These are phyloP conservation scores for Sitodiplosis mosellana DNA, from an alignment of 1,140 invertebrate species.

Conservation along the genomic window DNA sequence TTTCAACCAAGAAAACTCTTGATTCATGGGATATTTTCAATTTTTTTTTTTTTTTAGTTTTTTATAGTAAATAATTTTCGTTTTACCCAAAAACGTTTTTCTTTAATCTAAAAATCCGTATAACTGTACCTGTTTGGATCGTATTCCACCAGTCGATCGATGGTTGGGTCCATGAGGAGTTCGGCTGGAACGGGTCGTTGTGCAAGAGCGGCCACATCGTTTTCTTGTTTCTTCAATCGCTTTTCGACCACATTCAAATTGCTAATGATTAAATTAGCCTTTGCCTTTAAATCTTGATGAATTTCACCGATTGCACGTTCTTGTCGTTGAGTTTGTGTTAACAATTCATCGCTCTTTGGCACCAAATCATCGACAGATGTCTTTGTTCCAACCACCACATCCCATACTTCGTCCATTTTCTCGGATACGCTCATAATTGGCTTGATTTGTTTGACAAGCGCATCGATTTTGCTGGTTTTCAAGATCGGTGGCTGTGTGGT, in stretches of 20 bases:
- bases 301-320: conserved; percentile 74
- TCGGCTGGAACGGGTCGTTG: conserved; percentile 52
- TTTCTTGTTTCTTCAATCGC: conserved; percentile 61
- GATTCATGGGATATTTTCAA: no score
- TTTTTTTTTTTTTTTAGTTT: no score
- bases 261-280: conserved; percentile 72
- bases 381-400: conserved; percentile 70
- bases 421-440: conserved; percentile 68
- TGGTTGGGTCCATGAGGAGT: conserved; percentile 53
- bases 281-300: conserved; percentile 58
- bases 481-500: conserved; percentile 31
- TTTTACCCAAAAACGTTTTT: not conserved
- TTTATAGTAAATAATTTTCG: no score
- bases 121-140: conserved; percentile 46
- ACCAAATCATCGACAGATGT: conserved; percentile 65
- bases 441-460: conserved; percentile 53
- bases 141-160: conserved; percentile 55
- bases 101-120: no score
- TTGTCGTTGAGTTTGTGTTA: conserved; percentile 69
- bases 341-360: conserved; percentile 65
- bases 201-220: conserved; percentile 37
- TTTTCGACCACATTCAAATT: conserved; percentile 72
- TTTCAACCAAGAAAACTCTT: no score
- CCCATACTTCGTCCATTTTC: conserved; percentile 81
- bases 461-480: conserved; percentile 56